These are phyloP conservation scores for Leptestheria dahalacensis DNA, from an alignment of 1,140 invertebrate genomes.

Conservation along the genomic window DNA sequence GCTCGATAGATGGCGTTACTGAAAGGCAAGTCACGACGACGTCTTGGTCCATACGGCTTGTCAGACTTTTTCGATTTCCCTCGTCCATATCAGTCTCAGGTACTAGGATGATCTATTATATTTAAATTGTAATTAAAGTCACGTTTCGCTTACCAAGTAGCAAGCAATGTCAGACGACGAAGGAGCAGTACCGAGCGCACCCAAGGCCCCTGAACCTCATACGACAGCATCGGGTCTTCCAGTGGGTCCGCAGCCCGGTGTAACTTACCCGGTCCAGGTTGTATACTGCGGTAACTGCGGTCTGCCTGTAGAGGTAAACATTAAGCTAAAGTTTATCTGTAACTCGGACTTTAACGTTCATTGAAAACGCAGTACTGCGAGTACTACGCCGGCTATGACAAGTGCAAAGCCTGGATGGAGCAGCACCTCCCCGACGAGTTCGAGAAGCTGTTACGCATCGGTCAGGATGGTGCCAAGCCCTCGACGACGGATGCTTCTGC, in stretches of 20 bases:
- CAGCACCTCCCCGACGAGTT: constrained; percentile 85
- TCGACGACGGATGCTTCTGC: constrained; percentile 14
- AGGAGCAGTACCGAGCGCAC: not conserved
- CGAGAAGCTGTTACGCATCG: constrained; percentile 58
- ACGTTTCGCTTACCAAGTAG: not conserved
- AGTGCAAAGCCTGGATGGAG: constrained; percentile 93
- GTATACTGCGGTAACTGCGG: constrained; percentile 89
- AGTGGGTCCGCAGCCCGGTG: constrained; percentile 25
- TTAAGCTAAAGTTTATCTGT: constrained; percentile 4
- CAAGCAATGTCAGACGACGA: not conserved
- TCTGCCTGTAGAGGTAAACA: constrained; percentile 69
- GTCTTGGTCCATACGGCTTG: too few species aligned
- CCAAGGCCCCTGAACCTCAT: not conserved
- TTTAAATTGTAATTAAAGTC: not conserved
- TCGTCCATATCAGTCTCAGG: too few species aligned
- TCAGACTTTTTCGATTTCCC: too few species aligned
- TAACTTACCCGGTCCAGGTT: constrained; percentile 71
- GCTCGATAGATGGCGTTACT: too few species aligned
- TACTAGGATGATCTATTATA: not conserved
- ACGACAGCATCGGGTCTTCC: constrained; percentile 21
- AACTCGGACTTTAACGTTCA: constrained; percentile 11
- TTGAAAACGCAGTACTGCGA: constrained; percentile 68
- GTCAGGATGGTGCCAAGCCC: constrained; percentile 21
- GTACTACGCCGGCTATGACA: constrained; percentile 93
- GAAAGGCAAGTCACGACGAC: too few species aligned